Percentiles rank a stretch among this genome's conserved stretches.
Conservation (phyloP, 2,113 vertebrate genomes). For the Zootoca vivipara region DNA sequence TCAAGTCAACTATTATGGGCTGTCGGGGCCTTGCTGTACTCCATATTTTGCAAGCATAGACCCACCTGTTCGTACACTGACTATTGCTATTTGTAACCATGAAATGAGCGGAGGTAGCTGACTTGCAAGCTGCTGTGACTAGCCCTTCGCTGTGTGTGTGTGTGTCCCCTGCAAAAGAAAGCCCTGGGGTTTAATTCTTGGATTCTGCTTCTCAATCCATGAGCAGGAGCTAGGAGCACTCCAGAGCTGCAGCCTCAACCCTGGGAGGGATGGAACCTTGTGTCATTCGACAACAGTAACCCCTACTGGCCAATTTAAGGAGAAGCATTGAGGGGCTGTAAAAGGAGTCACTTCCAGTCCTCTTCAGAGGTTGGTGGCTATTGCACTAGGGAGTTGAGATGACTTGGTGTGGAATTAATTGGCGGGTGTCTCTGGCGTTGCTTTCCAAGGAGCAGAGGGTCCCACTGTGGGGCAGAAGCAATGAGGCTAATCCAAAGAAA, state of each 20-base stretch:
- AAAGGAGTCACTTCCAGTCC: slow-evolving; percentile 85
- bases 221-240: slow-evolving; percentile 84
- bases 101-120: neutral
- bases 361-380: slow-evolving; percentile 86
- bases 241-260: slow-evolving; percentile 83
- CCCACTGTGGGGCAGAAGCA: slow-evolving; percentile 57
- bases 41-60: neutral
- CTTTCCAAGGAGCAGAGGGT: slow-evolving; percentile 61
- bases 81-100: slow-evolving; percentile 65
- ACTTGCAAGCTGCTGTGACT: slow-evolving; percentile 50
- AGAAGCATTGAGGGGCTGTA: slow-evolving; percentile 84
- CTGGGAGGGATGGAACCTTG: slow-evolving; percentile 85
- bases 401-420: slow-evolving; percentile 64
- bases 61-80: slow-evolving; percentile 16
- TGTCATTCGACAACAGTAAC: slow-evolving; percentile 84
- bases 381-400: slow-evolving; percentile 78
- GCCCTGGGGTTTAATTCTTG: slow-evolving; percentile 80
- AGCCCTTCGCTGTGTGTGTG: slow-evolving; percentile 60
- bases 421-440: slow-evolving; percentile 70
- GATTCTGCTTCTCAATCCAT: slow-evolving; percentile 85
- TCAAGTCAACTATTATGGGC: neutral
- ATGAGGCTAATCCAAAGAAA: slow-evolving; percentile 9
- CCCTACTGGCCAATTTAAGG: slow-evolving; percentile 86
- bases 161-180: slow-evolving; percentile 70
- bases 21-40: neutral